Evolutionary conservation across 2,797 vertebrate species (phyloP).

Genomic region (Hyperoplus immaculatus): DNA sequence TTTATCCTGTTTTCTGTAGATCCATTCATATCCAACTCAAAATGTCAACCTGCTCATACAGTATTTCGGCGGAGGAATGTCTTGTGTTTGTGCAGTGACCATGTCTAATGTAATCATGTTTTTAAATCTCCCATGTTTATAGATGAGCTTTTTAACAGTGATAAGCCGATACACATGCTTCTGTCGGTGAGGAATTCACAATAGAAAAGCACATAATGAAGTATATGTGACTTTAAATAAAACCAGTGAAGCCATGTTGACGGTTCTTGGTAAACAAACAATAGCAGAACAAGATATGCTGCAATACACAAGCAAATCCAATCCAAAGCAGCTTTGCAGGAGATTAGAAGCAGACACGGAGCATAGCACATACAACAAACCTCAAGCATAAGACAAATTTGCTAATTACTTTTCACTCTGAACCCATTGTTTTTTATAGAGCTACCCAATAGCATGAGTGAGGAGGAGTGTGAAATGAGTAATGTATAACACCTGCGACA

Average conservation of each 20-base stretch:
- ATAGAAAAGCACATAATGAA: constrained; percentile 39
- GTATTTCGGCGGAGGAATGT: constrained; percentile 10
- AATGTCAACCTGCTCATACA: constrained; percentile 23
- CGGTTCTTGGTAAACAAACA: constrained; percentile 43
- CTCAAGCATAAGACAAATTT: constrained; percentile 38
- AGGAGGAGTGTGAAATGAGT: constrained; percentile 16
- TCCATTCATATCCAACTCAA: constrained; percentile 31
- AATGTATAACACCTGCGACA: constrained; percentile 24
- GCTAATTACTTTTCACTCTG: constrained; percentile 53
- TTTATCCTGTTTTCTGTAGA: constrained; percentile 12
- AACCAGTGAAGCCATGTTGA: constrained; percentile 30
- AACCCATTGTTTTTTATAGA: constrained; percentile 15
- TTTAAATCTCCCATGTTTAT: constrained; percentile 54
- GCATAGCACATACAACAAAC: constrained; percentile 31
- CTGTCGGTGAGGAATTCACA: constrained; percentile 35
- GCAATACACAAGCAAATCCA: not conserved
- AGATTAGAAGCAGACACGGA: constrained; percentile 50
- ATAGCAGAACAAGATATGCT: constrained; percentile 45
- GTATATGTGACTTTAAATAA: constrained; percentile 50
- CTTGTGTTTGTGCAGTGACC: constrained; percentile 13
- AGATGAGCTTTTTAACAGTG: constrained; percentile 62
- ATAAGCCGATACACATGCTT: constrained; percentile 33
- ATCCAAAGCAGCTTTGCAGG: constrained; percentile 65
- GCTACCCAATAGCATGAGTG: constrained; percentile 16
- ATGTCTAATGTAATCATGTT: constrained; percentile 41